Evolutionary conservation across 2,888 invertebrate species (phyloP), one percentile per base, ranked within the genome.

Genomic region (Eupsilia transversa): DNA sequence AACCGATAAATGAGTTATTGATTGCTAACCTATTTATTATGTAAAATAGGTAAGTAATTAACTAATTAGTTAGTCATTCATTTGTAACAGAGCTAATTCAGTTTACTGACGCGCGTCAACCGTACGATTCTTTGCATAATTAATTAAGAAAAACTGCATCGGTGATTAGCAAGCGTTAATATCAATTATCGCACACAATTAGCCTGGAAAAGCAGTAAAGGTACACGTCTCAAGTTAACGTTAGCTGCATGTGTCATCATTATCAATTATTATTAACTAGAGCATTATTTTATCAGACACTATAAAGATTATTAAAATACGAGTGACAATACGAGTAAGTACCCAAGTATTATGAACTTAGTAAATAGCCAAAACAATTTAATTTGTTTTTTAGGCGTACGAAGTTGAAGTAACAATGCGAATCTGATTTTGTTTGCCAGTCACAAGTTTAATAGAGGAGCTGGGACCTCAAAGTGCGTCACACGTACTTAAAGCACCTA

Each of bases 161-260:
- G 56, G 38, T 71, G 67, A 74, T 81, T 79, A 79, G 49, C 23
- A 14, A 64, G 61, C 67, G 68, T 78, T 78, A 70, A 71, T 76
- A 74, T 77, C 69, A 79, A 86, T 86, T 76, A 81, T 67, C 43
- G 63, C 67, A 27, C 43, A 66, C 52, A 33, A 70, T 83, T 68
- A 83, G 33, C 57, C 2, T 38, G 54, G 54, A 41, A 9, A 23
- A 46, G 23, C 60, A 57, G 49, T 41, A 35, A 35, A 64, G 56
- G 27, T 23, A 57, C 30, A 64, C 61, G 64, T 27, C 35, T 75
- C 10, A 20, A 23, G 54, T 75, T 76, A 72, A 72, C 56, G 77
- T 68, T 60, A 76, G 30, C 64, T 64, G 72, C 60, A 59, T 57
- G 71, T 75, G 49, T 27, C 14, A 43, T 30, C n/a, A 12, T 20